Evolutionary conservation across 2,113 vertebrate species (phyloP).

Genomic region (Equus quagga): DNA sequence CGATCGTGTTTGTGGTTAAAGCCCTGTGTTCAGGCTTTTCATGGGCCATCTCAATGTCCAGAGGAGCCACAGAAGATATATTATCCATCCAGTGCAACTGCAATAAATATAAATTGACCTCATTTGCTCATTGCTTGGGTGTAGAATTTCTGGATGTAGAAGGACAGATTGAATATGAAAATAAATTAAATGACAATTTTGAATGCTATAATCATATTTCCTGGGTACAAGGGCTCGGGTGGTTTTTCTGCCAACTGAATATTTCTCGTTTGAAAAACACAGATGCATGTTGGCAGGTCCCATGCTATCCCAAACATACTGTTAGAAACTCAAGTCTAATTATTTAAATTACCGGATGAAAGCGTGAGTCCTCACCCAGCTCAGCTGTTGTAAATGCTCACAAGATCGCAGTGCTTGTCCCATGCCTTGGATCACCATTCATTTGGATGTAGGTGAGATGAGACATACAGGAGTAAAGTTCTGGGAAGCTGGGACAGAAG

Average conservation of each 20-base stretch:
- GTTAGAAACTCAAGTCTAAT: slow-evolving; percentile 46
- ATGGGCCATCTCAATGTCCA: not conserved
- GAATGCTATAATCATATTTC: slow-evolving; percentile 70
- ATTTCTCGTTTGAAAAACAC: slow-evolving; percentile 74
- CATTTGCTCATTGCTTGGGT: slow-evolving; percentile 33
- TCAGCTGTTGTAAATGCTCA: not conserved
- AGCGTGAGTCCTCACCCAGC: not conserved
- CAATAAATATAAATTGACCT: slow-evolving; percentile 56
- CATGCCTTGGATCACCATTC: not conserved
- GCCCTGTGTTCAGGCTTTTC: not conserved
- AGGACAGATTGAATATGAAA: slow-evolving; percentile 53
- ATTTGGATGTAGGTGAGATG: not conserved
- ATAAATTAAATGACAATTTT: slow-evolving; percentile 71
- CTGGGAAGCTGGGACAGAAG: not conserved
- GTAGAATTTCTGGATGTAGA: slow-evolving; percentile 55
- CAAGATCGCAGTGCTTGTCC: not conserved
- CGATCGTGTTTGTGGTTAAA: not conserved
- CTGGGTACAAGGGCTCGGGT: slow-evolving; percentile 41
- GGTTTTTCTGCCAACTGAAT: slow-evolving; percentile 49
- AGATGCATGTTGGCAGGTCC: slow-evolving; percentile 69
- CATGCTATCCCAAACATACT: slow-evolving; percentile 9
- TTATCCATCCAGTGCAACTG: not conserved
- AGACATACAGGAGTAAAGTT: not conserved
- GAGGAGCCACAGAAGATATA: not conserved
- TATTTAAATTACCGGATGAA: slow-evolving; percentile 31